phyloP scores from a whole-genome alignment of 2,113 vertebrate species.

The Datnioides undecimradiatus region DNA sequence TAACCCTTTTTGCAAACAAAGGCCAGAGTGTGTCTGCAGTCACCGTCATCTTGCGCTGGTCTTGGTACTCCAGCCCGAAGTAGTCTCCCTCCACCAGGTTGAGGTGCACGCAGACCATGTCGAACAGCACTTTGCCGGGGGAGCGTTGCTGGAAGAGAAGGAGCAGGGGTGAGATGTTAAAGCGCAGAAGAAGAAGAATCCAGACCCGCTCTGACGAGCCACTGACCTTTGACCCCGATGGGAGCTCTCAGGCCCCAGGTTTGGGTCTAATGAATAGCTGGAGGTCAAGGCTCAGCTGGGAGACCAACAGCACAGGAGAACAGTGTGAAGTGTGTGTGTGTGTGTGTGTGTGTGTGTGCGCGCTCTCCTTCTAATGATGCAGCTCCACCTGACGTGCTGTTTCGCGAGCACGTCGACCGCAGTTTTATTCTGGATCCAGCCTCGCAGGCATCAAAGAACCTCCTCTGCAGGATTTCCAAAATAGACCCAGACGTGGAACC shows the following conservation, averaged over 20 bases:
- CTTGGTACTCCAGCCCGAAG: conserved; percentile 94
- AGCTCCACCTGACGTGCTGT: background rate
- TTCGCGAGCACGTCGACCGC: background rate
- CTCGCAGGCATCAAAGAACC: background rate
- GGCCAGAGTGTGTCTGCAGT: conserved; percentile 16
- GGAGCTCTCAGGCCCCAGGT: background rate
- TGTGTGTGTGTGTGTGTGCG: background rate
- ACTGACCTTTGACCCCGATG: conserved; percentile 34
- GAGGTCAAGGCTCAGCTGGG: conserved; percentile 35
- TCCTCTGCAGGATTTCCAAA: conserved; percentile 1
- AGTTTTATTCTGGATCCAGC: background rate
- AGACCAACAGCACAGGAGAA: conserved; percentile 31
- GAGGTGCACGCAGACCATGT: conserved; percentile 90
- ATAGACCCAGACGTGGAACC: conserved; percentile 21
- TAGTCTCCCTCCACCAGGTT: conserved; percentile 95
- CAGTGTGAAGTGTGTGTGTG: background rate
- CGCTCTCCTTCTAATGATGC: conserved; percentile 4
- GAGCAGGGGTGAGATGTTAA: background rate
- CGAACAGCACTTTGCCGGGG: conserved; percentile 90
- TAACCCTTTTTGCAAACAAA: too few species aligned
- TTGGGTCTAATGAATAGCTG: conserved; percentile 41
- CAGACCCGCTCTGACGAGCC: conserved; percentile 8
- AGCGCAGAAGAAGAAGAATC: too few species aligned
- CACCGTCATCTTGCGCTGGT: conserved; percentile 94
- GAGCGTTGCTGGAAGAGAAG: conserved; percentile 88